Conservation (phyloP, 2,888 invertebrate species). For the Helicoverpa assulta region DNA sequence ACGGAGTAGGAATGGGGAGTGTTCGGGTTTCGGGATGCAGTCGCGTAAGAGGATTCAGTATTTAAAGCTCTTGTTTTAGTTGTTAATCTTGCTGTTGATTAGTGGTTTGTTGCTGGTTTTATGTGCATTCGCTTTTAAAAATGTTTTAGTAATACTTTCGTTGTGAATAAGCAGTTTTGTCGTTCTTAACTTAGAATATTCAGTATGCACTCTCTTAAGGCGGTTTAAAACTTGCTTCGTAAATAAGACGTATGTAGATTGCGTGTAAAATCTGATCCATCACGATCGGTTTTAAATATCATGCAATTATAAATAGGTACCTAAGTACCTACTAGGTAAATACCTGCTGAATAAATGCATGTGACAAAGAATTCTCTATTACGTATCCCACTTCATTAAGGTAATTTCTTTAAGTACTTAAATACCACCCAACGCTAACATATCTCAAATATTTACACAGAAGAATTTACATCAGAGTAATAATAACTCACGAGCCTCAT, state of each 20-base stretch:
- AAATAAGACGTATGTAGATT: too few species aligned
- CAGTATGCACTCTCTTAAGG: too few species aligned
- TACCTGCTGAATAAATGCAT: too few species aligned
- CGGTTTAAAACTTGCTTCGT: too few species aligned
- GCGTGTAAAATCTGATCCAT: too few species aligned
- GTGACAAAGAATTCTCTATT: too few species aligned
- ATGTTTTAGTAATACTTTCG: background rate
- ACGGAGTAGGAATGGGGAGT: slow-evolving; percentile 35
- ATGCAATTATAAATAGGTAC: too few species aligned
- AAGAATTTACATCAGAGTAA: slow-evolving; percentile 28
- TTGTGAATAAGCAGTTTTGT: background rate
- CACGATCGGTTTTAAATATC: too few species aligned
- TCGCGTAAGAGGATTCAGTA: slow-evolving; percentile 39
- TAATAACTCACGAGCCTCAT: slow-evolving; percentile 47
- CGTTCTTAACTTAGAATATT: too few species aligned
- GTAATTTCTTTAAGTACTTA: slow-evolving; percentile 4
- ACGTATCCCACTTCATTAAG: background rate
- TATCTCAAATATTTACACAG: slow-evolving; percentile 39
- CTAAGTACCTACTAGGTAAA: too few species aligned
- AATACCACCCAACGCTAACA: slow-evolving; percentile 16
- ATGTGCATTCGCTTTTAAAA: background rate
- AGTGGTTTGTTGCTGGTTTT: slow-evolving; percentile 7
- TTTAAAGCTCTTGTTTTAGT: slow-evolving; percentile 22
- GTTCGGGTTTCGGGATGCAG: slow-evolving; percentile 25
- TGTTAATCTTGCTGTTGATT: slow-evolving; percentile 25